Conservation (phyloP, 1,140 invertebrate genomes). For the Ectropis grisescens region DNA sequence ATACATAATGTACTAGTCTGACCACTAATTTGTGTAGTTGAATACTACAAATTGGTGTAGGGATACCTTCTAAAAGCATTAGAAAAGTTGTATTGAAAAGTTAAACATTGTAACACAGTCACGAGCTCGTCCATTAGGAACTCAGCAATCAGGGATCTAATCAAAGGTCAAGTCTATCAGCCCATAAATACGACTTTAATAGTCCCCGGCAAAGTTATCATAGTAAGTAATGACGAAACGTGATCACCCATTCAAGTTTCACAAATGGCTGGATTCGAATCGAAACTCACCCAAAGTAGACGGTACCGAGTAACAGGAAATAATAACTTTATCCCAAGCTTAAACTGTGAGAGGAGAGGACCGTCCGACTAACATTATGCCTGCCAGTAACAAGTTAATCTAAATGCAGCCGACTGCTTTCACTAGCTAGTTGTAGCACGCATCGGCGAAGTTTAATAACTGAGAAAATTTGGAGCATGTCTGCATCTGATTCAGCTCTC, state of each 20-base stretch:
- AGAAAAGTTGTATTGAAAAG: too few species aligned
- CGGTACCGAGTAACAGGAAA: slow-evolving; percentile 56
- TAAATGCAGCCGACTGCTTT: slow-evolving; percentile 59
- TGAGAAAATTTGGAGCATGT: slow-evolving; percentile 36
- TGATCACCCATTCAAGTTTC: slow-evolving; percentile 60
- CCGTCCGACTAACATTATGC: slow-evolving; percentile 63
- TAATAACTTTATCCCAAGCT: slow-evolving; percentile 63
- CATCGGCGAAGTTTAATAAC: slow-evolving; percentile 58
- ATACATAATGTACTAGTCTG: too few species aligned
- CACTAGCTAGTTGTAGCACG: slow-evolving; percentile 39
- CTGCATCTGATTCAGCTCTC: slow-evolving; percentile 10
- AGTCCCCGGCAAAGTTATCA: slow-evolving; percentile 35
- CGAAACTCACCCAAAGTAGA: slow-evolving; percentile 61
- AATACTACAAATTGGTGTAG: too few species aligned
- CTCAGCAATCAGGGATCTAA: too few species aligned
- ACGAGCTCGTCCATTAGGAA: too few species aligned
- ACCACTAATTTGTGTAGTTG: too few species aligned
- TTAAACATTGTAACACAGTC: too few species aligned
- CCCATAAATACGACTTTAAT: slow-evolving; percentile 44
- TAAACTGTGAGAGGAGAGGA: slow-evolving; percentile 47
- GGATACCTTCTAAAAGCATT: too few species aligned
- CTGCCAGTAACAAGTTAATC: slow-evolving; percentile 67
- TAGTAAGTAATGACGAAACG: slow-evolving; percentile 44
- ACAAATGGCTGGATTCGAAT: slow-evolving; percentile 47
- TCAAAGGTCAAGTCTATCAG: too few species aligned